Base-by-base conservation (phyloP, 2,888 invertebrate genomes). In the Brachyptera risi region DNA sequence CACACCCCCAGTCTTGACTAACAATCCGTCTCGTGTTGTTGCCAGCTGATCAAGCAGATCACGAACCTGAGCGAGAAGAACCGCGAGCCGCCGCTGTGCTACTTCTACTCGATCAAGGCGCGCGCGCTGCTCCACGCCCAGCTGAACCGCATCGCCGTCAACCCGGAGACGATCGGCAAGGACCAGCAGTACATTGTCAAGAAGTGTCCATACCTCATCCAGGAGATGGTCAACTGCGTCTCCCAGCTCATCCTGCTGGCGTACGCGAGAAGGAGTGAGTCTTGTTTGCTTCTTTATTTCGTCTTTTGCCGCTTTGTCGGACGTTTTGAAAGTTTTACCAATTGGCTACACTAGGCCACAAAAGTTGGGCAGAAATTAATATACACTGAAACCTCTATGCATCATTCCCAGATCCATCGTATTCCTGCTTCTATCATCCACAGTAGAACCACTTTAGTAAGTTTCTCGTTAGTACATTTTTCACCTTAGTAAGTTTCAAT, bases 151-250 rank as follows among this genome's bases (percentile, higher is more conserved):
- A 83, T 97, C 71, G 78, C 82, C 1, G 74, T 95, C 19, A 90
- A 90, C 68, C 82, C 84, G 0, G 81, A 84, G 56, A 92, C 92
- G 0, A 76, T 95, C 56, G 94, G 95, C 70, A 83, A 86, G 72
- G 95, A 96, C 79, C 81, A 90, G 42, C 84, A 89, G 69, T 88
- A 89, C 70, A 83, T 93, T 59, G 85, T 92, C 50, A 90, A 88
- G 67, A 94, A 96, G 74, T 92, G 93, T 73, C 96, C 97, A 0
- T 94, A 94, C 75, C 83, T 99, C 44, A 88, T 99, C 59, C 93
- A 96, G 69, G 98, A 99, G 78, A 96, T 98, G 92, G 91, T 98
- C 59, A 92, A 91, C 71, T 94, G 96, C 73, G 90, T 95, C 13
- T 92, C 96, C 71, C 95, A 96, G 74, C 81, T 98, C 47, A 93